Conservation (phyloP, 2,113 vertebrate genomes). For the Danionella cerebrum region DNA sequence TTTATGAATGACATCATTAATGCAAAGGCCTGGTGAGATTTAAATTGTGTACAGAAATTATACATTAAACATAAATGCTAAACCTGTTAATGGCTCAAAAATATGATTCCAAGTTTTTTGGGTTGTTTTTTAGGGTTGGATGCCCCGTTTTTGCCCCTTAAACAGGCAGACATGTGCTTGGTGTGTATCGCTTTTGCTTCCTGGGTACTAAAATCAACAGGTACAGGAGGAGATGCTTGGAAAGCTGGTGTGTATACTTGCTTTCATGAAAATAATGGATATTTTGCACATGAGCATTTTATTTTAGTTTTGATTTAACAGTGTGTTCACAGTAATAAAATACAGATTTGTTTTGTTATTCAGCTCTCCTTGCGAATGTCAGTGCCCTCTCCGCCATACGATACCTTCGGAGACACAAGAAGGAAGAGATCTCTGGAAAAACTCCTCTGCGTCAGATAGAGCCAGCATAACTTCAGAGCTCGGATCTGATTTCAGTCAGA, state of each 20-base stretch:
- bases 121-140: slow-evolving; percentile 51
- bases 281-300: too few species aligned
- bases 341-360: slow-evolving; percentile 29
- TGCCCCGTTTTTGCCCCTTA: slow-evolving; percentile 53
- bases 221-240: slow-evolving; percentile 83
- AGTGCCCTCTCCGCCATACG: slow-evolving; percentile 87
- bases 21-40: too few species aligned
- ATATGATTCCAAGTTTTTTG: not conserved
- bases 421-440: slow-evolving; percentile 31
- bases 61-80: too few species aligned
- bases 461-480: slow-evolving; percentile 11
- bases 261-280: not conserved
- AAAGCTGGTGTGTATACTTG: slow-evolving; percentile 75
- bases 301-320: not conserved
- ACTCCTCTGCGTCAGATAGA: slow-evolving; percentile 16
- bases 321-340: not conserved
- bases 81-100: too few species aligned
- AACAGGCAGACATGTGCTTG: slow-evolving; percentile 82
- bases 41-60: too few species aligned
- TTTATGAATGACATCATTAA: too few species aligned
- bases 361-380: slow-evolving; percentile 87
- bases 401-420: slow-evolving; percentile 74
- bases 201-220: slow-evolving; percentile 86
- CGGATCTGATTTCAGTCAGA: slow-evolving; percentile 25
- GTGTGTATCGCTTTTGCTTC: slow-evolving; percentile 89